These are phyloP conservation scores for Coregonus clupeaformis DNA, from an alignment of 2,113 vertebrate genomes.

Conservation along the genomic window DNA sequence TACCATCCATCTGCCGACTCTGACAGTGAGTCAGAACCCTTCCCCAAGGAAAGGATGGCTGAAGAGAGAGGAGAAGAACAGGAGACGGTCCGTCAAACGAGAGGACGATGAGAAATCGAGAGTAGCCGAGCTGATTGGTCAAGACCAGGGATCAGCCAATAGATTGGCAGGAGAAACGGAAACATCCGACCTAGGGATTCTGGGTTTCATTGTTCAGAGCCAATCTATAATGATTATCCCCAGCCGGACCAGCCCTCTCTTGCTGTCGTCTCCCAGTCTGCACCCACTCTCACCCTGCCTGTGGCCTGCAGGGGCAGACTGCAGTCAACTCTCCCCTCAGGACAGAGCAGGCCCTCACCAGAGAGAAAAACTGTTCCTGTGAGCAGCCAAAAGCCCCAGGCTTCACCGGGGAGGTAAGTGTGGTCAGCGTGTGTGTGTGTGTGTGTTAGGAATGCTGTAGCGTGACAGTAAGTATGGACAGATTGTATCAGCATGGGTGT, in stretches of 20 bases:
- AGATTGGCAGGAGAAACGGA: neutral
- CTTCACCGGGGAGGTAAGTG: neutral
- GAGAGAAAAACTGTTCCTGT: neutral
- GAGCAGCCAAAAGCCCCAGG: neutral
- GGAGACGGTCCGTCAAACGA: neutral
- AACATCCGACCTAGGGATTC: neutral
- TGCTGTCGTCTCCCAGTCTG: neutral
- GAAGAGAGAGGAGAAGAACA: constrained; percentile 8
- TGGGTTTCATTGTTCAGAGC: neutral
- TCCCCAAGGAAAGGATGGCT: constrained; percentile 1
- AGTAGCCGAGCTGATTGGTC: constrained; percentile 1
- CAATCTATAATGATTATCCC: neutral
- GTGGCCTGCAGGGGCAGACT: constrained; percentile 7
- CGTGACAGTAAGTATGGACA: no score
- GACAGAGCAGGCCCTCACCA: neutral
- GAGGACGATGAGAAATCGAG: neutral
- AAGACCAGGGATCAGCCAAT: neutral
- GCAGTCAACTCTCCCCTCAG: neutral
- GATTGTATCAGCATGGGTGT: no score
- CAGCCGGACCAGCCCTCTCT: neutral
- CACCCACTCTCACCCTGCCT: neutral
- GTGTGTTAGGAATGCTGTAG: neutral
- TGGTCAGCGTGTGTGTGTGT: neutral
- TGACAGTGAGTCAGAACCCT: constrained; percentile 24
- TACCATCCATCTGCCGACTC: constrained; percentile 42